A percentile compares a stretch with the other conserved stretches of the same genome.
phyloP scores from a whole-genome alignment of 2,113 vertebrate genomes.

The Dasyprocta punctata region DNA sequence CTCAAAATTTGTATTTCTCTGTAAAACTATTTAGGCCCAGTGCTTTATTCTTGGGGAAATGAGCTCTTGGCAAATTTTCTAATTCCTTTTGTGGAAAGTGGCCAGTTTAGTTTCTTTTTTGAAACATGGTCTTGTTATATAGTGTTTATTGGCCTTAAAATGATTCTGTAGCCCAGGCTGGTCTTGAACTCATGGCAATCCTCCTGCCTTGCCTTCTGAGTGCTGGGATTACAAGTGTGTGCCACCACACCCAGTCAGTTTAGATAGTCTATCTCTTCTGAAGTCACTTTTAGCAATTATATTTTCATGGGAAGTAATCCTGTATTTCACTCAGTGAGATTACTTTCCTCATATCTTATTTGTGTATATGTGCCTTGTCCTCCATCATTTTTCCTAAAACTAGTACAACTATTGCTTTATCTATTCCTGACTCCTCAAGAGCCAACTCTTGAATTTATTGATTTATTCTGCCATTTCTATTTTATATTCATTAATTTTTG shows the following conservation, averaged over 20 bases:
- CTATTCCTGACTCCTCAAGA: not conserved
- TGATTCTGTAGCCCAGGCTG: not conserved
- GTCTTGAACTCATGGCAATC: not conserved
- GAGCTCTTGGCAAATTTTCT: not conserved
- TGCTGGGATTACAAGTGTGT: not conserved
- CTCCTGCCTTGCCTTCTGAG: not conserved
- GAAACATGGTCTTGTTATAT: not conserved
- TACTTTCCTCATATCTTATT: not conserved
- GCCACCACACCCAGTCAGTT: not conserved
- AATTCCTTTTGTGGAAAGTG: not conserved
- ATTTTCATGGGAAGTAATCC: not conserved
- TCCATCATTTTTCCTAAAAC: not conserved
- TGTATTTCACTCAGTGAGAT: not conserved
- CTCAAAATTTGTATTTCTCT: not conserved
- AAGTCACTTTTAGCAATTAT: not conserved
- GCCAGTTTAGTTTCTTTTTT: not conserved
- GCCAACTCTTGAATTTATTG: not conserved
- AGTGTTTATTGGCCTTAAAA: not conserved
- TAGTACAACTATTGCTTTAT: not conserved
- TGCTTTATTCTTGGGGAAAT: not conserved
- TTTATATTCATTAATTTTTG: not conserved
- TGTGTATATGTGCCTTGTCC: not conserved
- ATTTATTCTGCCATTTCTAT: not conserved
- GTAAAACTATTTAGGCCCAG: not conserved
- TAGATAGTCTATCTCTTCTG: not conserved